Conservation (phyloP, 2,797 vertebrate species). For the Channa striata region DNA sequence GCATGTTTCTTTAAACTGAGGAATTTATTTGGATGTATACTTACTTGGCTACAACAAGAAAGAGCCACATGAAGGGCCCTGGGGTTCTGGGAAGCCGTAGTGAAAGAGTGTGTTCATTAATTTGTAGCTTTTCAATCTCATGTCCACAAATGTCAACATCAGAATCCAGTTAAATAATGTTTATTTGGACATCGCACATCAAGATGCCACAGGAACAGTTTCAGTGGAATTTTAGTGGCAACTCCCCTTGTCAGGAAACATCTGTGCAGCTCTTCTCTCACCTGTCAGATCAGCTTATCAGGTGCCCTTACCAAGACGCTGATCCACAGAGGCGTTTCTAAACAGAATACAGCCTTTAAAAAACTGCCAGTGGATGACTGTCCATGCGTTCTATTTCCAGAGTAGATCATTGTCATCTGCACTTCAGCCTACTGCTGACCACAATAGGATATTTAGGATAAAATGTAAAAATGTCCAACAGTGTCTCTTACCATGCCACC, state of each 20-base stretch:
- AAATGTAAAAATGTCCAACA: constrained; percentile 46
- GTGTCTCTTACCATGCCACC: constrained; percentile 29
- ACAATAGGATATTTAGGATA: constrained; percentile 16
- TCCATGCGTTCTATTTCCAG: constrained; percentile 20
- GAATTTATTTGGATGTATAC: constrained; percentile 38
- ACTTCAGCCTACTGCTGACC: constrained; percentile 19
- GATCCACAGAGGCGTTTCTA: constrained; percentile 30
- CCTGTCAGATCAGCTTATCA: constrained; percentile 37
- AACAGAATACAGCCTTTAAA: constrained; percentile 30
- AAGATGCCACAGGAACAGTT: constrained; percentile 12
- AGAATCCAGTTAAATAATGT: constrained; percentile 14
- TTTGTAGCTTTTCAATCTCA: constrained; percentile 37
- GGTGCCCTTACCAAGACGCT: constrained; percentile 26
- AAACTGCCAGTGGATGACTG: constrained; percentile 61
- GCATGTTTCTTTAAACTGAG: constrained; percentile 73
- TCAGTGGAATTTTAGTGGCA: constrained; percentile 32
- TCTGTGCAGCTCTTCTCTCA: constrained; percentile 31
- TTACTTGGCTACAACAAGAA: constrained; percentile 30
- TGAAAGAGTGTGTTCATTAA: constrained; percentile 30
- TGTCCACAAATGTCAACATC: constrained; percentile 16
- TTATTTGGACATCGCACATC: constrained; percentile 10
- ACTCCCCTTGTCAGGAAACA: constrained; percentile 29
- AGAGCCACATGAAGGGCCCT: constrained; percentile 10
- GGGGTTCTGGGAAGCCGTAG: constrained; percentile 7
- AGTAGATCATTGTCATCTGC: constrained; percentile 37